phyloP scores from a whole-genome alignment of 1,140 invertebrate species.

The Drosophila auraria region DNA sequence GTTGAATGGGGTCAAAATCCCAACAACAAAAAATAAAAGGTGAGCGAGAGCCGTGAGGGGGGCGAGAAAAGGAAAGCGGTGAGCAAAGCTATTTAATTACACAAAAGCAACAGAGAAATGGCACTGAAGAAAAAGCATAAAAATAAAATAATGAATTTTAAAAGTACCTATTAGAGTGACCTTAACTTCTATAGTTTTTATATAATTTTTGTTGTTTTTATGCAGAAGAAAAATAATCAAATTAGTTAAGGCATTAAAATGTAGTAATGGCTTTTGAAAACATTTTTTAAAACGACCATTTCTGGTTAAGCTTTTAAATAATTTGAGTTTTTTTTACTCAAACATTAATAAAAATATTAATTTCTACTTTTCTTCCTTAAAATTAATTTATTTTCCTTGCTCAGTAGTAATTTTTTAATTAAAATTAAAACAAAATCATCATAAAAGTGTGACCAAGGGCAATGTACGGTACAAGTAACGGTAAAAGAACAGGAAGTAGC shows the following conservation, averaged over 20 bases:
- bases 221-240: no score
- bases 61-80: background rate
- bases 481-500: conserved; percentile 9
- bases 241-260: no score
- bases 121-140: background rate
- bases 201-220: background rate
- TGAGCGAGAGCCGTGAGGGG: background rate
- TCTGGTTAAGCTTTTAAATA: no score
- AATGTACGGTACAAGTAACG: conserved; percentile 58
- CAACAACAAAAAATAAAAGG: conserved; percentile 27
- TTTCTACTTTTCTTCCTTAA: no score
- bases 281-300: no score
- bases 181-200: no score
- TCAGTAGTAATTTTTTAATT: no score
- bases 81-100: conserved; percentile 63
- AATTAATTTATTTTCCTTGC: no score
- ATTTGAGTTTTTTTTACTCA: no score
- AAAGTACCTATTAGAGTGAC: background rate
- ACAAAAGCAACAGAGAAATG: conserved; percentile 60
- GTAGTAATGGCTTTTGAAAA: no score
- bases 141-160: background rate
- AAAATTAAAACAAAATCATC: background rate
- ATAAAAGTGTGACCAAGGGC: conserved; percentile 19
- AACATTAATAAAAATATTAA: no score
- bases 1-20: conserved; percentile 45